Conservation (phyloP, 2,113 vertebrate species). For the Galbula dea region DNA sequence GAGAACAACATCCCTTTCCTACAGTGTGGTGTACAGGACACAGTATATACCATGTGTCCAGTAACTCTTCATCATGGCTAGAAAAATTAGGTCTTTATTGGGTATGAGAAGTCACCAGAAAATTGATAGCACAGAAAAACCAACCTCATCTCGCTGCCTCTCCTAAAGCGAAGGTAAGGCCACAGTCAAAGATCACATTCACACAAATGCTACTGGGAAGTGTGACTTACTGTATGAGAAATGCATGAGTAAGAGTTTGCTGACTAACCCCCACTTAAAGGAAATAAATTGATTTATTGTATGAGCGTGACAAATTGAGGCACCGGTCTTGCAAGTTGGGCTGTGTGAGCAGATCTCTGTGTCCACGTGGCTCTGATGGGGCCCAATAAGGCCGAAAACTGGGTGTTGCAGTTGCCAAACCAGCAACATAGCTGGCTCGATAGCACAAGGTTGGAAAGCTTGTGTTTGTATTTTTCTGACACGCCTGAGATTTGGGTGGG, state of each 20-base stretch:
- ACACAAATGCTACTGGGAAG: not conserved
- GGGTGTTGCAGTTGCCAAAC: not conserved
- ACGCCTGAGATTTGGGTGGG: not conserved
- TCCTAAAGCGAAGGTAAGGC: not conserved
- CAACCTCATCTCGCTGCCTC: not conserved
- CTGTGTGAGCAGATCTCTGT: not conserved
- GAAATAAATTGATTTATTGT: constrained; percentile 36
- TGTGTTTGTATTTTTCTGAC: not conserved
- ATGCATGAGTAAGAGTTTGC: constrained; percentile 21
- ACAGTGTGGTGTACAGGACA: rapidly evolving
- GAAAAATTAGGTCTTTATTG: not conserved
- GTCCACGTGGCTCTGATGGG: not conserved
- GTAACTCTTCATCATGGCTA: not conserved
- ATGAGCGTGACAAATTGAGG: constrained; percentile 6
- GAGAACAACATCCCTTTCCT: not conserved
- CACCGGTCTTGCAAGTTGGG: constrained; percentile 29
- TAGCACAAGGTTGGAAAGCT: not conserved
- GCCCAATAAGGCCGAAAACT: not conserved
- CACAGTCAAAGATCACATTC: not conserved
- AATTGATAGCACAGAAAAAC: not conserved
- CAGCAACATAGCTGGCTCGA: not conserved
- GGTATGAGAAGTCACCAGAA: not conserved
- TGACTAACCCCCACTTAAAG: constrained; percentile 27
- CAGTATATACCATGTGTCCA: rapidly evolving
- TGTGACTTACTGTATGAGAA: not conserved